Conservation (phyloP, 2,797 vertebrate genomes). For the Vultur gryphus region DNA sequence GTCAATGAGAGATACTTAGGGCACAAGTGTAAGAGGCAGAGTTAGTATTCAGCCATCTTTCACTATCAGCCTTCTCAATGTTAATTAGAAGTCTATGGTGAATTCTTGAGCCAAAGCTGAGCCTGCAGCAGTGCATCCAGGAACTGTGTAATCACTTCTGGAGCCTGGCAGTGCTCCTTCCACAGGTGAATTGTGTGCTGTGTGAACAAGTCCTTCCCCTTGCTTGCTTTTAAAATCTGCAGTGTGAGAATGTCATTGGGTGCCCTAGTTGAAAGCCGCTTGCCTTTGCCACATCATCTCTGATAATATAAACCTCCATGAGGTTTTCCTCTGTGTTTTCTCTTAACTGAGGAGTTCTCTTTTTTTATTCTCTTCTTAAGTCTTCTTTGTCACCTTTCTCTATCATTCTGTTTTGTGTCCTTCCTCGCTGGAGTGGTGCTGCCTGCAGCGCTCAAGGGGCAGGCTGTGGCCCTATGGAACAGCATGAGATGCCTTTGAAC, state of each 20-base stretch:
- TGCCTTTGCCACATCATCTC: not conserved
- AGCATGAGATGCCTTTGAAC: not conserved
- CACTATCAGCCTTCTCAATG: not conserved
- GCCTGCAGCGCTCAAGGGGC: not conserved
- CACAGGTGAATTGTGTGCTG: not conserved
- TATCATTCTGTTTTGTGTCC: not conserved
- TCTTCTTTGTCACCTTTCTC: not conserved
- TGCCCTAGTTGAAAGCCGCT: not conserved
- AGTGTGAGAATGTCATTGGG: not conserved
- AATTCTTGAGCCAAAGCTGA: not conserved
- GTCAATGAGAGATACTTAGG: not conserved
- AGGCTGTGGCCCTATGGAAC: not conserved
- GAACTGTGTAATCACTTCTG: not conserved
- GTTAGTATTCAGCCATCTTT: not conserved
- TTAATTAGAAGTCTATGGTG: not conserved
- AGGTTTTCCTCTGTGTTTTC: not conserved
- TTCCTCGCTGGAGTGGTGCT: not conserved
- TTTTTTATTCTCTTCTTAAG: not conserved
- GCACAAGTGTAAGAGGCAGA: not conserved
- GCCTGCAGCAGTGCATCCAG: not conserved
- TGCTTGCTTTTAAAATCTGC: not conserved
- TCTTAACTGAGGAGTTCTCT: not conserved
- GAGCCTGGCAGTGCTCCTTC: not conserved
- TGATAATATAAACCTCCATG: rapidly evolving
- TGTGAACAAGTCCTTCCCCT: not conserved